Conservation (phyloP, 2,113 vertebrate genomes). For the Cromileptes altivelis region DNA sequence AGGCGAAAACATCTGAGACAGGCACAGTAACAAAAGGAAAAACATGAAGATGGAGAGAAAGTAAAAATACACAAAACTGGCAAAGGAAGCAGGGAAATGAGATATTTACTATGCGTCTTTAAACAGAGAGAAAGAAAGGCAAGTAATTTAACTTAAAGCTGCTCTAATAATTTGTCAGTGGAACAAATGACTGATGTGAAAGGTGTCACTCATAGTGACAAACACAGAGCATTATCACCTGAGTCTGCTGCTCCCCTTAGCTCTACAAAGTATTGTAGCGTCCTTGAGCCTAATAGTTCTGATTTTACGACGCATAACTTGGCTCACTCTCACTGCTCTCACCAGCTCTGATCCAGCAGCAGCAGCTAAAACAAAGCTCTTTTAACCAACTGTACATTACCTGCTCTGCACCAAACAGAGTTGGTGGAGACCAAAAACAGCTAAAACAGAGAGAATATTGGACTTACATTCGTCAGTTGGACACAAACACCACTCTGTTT, state of each 20-base stretch:
- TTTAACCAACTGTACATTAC: not conserved
- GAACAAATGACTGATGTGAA: not conserved
- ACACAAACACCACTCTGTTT: too few relatives aligned
- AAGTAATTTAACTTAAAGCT: not conserved
- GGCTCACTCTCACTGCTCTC: not conserved
- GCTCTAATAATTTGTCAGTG: not conserved
- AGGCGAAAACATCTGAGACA: not conserved
- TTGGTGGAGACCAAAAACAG: too few relatives aligned
- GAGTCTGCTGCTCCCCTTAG: too few relatives aligned
- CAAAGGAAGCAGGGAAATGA: not conserved
- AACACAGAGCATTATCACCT: not conserved
- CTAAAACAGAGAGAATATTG: too few relatives aligned
- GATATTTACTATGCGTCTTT: not conserved
- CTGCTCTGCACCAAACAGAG: not conserved
- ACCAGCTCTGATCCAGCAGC: too few relatives aligned
- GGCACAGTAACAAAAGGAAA: constrained; percentile 4
- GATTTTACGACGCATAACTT: too few relatives aligned
- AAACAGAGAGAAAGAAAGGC: not conserved
- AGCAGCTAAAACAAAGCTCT: too few relatives aligned
- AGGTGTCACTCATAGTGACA: not conserved
- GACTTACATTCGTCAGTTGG: too few relatives aligned
- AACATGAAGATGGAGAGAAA: not conserved
- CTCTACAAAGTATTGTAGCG: not conserved
- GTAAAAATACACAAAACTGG: not conserved
- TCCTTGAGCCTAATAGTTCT: not conserved